These are phyloP conservation scores for Huso huso DNA, from an alignment of 2,797 vertebrate genomes.

Conservation along the genomic window DNA sequence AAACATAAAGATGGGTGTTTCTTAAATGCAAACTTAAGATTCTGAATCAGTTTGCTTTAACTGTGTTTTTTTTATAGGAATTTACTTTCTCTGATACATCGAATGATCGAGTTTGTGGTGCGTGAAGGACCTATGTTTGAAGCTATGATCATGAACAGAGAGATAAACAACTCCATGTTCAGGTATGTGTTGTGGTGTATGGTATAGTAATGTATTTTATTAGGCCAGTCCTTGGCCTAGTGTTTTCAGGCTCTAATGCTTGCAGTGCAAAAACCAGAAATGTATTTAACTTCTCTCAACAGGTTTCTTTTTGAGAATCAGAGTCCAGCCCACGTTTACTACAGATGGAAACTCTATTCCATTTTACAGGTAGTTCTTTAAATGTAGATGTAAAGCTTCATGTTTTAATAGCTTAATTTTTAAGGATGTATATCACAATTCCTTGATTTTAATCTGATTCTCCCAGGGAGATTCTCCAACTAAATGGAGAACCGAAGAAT, in stretches of 20 bases:
- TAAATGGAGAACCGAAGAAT: constrained; percentile 94
- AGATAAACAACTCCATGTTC: constrained; percentile 98
- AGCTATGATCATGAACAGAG: constrained; percentile 99
- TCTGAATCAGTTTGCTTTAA: constrained; percentile 99
- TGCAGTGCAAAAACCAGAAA: neutral
- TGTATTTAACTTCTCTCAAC: accelerated
- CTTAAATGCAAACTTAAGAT: constrained; percentile 39
- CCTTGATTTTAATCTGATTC: neutral
- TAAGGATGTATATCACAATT: neutral
- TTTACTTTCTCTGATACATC: constrained; percentile 98
- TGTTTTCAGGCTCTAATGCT: neutral
- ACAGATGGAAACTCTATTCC: constrained; percentile 94
- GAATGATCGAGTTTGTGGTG: constrained; percentile 99
- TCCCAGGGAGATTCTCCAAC: constrained; percentile 86
- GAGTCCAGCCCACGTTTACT: constrained; percentile 96
- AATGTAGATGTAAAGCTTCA: neutral
- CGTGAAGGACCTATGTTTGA: constrained; percentile 99
- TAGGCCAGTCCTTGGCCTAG: neutral
- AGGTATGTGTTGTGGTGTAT: constrained; percentile 57
- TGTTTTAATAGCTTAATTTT: neutral
- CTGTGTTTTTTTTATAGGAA: constrained; percentile 99
- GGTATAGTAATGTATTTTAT: neutral
- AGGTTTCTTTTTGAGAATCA: constrained; percentile 99
- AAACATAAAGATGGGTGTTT: constrained; percentile 29
- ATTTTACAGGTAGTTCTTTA: constrained; percentile 79